phyloP scores from a whole-genome alignment of 2,113 vertebrate genomes.

The Brienomyrus longianalis region DNA sequence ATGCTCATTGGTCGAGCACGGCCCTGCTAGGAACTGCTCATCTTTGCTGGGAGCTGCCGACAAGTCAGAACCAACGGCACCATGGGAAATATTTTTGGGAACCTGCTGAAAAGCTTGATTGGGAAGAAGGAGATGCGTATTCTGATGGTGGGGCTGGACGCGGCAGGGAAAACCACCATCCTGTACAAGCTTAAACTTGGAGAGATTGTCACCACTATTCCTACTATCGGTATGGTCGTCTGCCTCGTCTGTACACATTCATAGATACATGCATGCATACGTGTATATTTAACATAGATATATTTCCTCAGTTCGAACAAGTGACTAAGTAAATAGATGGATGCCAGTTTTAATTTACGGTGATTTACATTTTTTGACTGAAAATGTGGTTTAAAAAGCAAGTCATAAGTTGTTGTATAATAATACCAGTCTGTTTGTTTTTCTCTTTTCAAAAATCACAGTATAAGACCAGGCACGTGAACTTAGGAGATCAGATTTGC shows the following conservation, averaged over 20 bases:
- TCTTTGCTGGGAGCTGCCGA: slow-evolving; percentile 21
- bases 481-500: background rate
- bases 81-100: slow-evolving; percentile 90
- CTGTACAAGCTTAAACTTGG: slow-evolving; percentile 87
- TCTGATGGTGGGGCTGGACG: slow-evolving; percentile 86
- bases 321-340: background rate
- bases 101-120: slow-evolving; percentile 87
- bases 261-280: background rate
- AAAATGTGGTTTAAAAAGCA: background rate
- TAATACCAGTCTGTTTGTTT: background rate
- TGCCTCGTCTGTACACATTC: background rate
- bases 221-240: slow-evolving; percentile 70
- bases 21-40: slow-evolving; percentile 9
- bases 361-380: background rate
- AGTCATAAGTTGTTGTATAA: background rate
- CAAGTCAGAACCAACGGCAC: slow-evolving; percentile 29
- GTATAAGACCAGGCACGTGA: background rate
- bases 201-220: slow-evolving; percentile 88
- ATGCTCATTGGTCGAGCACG: slow-evolving; percentile 10
- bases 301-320: background rate
- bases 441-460: background rate
- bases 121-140: slow-evolving; percentile 93
- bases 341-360: background rate
- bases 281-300: background rate
- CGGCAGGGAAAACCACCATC: slow-evolving; percentile 87